phyloP scores from a whole-genome alignment of 1,140 invertebrate genomes.

The Sesamia nonagrioides region DNA sequence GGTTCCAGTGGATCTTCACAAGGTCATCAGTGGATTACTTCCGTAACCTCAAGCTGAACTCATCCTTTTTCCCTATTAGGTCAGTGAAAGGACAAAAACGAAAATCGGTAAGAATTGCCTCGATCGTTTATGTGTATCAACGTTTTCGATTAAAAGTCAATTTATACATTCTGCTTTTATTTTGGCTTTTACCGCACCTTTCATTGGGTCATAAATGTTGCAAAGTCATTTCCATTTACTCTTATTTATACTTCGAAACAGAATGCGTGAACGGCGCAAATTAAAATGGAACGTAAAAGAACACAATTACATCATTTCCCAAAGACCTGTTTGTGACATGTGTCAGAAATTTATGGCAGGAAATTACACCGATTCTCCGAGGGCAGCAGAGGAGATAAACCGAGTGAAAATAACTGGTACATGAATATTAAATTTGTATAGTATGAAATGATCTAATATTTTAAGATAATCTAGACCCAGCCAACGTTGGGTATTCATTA shows the following conservation, averaged over 20 bases:
- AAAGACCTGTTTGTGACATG: slow-evolving; percentile 10
- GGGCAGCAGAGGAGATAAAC: background rate
- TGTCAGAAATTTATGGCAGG: slow-evolving; percentile 14
- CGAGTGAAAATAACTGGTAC: background rate
- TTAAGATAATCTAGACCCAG: background rate
- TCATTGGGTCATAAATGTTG: background rate
- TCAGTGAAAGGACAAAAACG: background rate
- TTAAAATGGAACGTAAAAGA: slow-evolving; percentile 13
- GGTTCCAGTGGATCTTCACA: too few relatives aligned
- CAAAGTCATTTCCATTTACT: background rate
- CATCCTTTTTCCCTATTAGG: background rate
- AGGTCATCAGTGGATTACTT: too few relatives aligned
- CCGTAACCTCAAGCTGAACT: too few relatives aligned
- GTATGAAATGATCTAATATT: background rate
- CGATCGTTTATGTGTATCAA: background rate
- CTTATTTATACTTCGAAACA: background rate
- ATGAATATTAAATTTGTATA: background rate
- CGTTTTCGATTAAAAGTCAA: slow-evolving; percentile 2
- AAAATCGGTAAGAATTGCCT: background rate
- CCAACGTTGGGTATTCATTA: slow-evolving; percentile 2
- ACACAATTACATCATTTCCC: slow-evolving; percentile 13
- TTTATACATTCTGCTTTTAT: slow-evolving; percentile 3
- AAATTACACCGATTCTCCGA: slow-evolving; percentile 8
- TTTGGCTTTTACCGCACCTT: slow-evolving; percentile 1
- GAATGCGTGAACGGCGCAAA: slow-evolving; percentile 22